These are phyloP conservation scores for Okapia johnstoni DNA, from an alignment of 2,113 vertebrate species.

Conservation along the genomic window DNA sequence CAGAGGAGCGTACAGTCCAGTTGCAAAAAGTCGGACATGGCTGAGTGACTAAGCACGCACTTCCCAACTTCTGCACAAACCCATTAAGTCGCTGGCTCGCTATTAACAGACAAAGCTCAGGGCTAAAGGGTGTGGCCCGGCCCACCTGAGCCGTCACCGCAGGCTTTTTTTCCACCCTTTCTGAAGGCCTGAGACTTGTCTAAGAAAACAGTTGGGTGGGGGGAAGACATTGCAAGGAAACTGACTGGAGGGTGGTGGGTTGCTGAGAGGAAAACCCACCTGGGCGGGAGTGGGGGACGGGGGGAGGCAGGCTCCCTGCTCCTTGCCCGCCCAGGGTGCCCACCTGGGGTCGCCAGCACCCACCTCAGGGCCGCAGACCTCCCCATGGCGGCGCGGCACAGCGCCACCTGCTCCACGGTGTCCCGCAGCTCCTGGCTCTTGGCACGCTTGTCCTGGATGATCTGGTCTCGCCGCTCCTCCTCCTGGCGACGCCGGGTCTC, in stretches of 20 bases:
- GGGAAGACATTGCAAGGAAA: not conserved
- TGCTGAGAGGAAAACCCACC: not conserved
- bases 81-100: not conserved
- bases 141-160: rapidly evolving
- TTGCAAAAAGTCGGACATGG: not conserved
- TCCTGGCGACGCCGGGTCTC: conserved; percentile 79
- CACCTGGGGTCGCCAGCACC: conserved; percentile 4
- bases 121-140: not conserved
- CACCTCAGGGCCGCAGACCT: conserved; percentile 85
- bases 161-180: not conserved
- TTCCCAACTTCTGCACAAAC: not conserved
- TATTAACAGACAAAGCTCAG: not conserved
- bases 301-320: not conserved
- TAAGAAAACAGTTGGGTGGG: not conserved
- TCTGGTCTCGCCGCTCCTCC: conserved; percentile 85
- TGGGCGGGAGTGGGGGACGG: not conserved
- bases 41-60: not conserved
- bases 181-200: not conserved
- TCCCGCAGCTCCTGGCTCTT: conserved; percentile 85
- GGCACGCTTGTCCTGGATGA: conserved; percentile 85
- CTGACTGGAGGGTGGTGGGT: not conserved
- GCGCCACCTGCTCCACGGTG: conserved; percentile 83
- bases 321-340: rapidly evolving
- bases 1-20: not conserved
- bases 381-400: conserved; percentile 82